Base-by-base conservation (phyloP, 2,888 invertebrate species). In the Pandemis heparana region DNA sequence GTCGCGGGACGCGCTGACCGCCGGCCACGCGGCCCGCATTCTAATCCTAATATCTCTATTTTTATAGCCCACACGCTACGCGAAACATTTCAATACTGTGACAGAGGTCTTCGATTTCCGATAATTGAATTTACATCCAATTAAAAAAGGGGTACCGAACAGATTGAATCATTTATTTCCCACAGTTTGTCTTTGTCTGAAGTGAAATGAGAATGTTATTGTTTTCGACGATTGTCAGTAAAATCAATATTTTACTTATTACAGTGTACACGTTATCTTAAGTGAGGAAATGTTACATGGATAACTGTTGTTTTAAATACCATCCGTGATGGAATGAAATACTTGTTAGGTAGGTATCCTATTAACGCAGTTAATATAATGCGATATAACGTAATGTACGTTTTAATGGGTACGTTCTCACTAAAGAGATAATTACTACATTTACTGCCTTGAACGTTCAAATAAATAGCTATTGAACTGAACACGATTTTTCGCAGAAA, bases 21-120 rank as follows among this genome's bases (percentile, higher is more conserved):
- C 62, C 16, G n/a, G 16, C 56, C n/a, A 63, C 67, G 59, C 48
- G 38, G 16, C 23, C 12, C 41, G 73, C 73, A 64, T 69, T 32
- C 63, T 68, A 73, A 73, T 68, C 32, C 10, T 2, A 38, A 38
- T 3, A 10, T 8, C 14, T 8, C 14, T 39, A 73, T 73, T 68
- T 68, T 56, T 73, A 69, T 60, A 59, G 73, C 63, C 64, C 67
- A 39, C 68, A 69, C 68, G 68, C 73, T 6, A 46, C 56, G 38
- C 23, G 46, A 59, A 68, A 38, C 38, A 63, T 72, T 72, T 64
- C 56, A 41, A 59, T 59, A 68, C 59, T 51, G 16, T 63, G 59
- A 68, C 59, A 56, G 48, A 16, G 64, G 39, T 41, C 53, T 63
- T 56, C 46, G 56, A 56, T 68, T 62, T 63, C 62, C 48, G 68